A percentile compares a stretch with the other conserved stretches of the same genome.
Evolutionary conservation across 2,888 invertebrate genomes (phyloP).

Genomic region (Sarcophaga variegata): DNA sequence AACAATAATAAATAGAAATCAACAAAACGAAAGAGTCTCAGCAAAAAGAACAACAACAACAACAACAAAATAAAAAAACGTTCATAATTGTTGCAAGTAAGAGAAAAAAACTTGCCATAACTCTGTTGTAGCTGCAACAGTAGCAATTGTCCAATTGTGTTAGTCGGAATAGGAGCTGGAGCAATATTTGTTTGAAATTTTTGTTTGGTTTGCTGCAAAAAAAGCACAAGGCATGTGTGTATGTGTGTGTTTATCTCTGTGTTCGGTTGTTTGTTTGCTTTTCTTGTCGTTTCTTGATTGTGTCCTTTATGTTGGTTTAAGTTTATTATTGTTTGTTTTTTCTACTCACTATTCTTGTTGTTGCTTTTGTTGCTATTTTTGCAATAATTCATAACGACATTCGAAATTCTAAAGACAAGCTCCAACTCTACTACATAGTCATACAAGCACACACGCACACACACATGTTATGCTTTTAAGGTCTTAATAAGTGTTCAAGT

Average conservation of each 20-base stretch:
- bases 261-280: neutral
- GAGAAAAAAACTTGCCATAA: neutral
- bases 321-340: slow-evolving; percentile 49
- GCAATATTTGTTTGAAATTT: slow-evolving; percentile 38
- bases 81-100: neutral
- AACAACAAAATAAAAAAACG: neutral
- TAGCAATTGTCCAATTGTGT: slow-evolving; percentile 34
- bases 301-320: slow-evolving; percentile 25
- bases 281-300: neutral
- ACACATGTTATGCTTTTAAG: neutral
- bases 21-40: neutral
- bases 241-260: neutral
- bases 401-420: slow-evolving; percentile 10
- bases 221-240: slow-evolving; percentile 7
- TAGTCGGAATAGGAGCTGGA: neutral
- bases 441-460: slow-evolving; percentile 2
- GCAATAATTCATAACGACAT: slow-evolving; percentile 45
- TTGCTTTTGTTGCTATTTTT: slow-evolving; percentile 20
- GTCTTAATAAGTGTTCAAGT: neutral
- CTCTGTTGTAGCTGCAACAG: neutral
- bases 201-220: slow-evolving; percentile 28
- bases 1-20: neutral
- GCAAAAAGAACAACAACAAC: neutral
- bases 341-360: slow-evolving; percentile 4
- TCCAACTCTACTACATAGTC: too few relatives aligned